Evolutionary conservation across 2,113 vertebrate species (phyloP).

Genomic region (Tretioscincus oriximinensis): DNA sequence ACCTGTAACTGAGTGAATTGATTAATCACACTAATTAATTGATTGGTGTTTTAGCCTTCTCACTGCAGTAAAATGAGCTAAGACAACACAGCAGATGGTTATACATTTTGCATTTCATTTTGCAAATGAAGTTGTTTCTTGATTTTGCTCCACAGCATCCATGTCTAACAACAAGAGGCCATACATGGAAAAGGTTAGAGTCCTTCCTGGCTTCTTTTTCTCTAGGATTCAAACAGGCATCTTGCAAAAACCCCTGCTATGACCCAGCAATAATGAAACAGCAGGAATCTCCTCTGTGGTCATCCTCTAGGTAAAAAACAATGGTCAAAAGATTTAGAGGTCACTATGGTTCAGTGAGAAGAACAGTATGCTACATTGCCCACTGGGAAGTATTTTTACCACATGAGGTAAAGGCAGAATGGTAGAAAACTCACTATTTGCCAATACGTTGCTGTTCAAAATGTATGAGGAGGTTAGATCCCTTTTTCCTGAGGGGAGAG

Average conservation of each 20-base stretch:
- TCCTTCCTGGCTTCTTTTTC: not conserved
- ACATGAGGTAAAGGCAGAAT: not conserved
- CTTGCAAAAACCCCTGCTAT: slow-evolving; percentile 9
- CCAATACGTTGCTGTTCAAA: not conserved
- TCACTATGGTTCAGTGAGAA: not conserved
- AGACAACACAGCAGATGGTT: not conserved
- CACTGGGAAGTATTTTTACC: not conserved
- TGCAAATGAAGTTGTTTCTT: not conserved
- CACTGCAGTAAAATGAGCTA: not conserved
- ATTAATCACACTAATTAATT: slow-evolving; percentile 8
- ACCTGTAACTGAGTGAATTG: slow-evolving; percentile 13
- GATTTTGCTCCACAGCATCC: not conserved
- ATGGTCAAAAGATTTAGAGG: not conserved
- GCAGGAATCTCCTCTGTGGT: not conserved
- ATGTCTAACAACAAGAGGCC: not conserved
- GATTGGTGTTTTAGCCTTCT: not conserved
- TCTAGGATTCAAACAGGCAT: not conserved
- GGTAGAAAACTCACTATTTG: not conserved
- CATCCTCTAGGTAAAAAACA: not conserved
- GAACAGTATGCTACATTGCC: slow-evolving; percentile 1
- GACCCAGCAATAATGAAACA: not conserved
- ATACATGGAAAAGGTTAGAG: not conserved
- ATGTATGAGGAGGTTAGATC: not conserved
- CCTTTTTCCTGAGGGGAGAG: not conserved
- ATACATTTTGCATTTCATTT: not conserved